Evolutionary conservation across 92 coral and sea anemone genomes (phyloP).

Genomic region (Pocillopora meandrina): DNA sequence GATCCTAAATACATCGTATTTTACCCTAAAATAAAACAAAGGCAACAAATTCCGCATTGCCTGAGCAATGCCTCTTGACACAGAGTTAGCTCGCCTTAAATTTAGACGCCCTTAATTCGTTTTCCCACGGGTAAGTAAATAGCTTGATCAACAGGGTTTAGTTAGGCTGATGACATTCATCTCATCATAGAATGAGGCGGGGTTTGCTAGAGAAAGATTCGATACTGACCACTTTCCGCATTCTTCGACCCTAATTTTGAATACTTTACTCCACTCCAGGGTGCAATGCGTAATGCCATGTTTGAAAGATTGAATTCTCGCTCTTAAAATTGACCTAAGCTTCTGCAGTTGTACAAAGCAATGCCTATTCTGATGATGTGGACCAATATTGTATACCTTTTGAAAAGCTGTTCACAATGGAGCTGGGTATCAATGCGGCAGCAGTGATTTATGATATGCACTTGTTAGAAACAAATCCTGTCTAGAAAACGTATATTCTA

Average conservation of each 20-base stretch:
- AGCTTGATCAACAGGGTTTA: no score
- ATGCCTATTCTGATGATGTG: no score
- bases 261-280: not conserved
- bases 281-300: not conserved
- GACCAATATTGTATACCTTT: no score
- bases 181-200: not conserved
- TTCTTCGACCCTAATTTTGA: not conserved
- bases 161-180: no score
- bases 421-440: no score
- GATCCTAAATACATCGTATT: not conserved
- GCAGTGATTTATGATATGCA: no score
- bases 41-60: not conserved
- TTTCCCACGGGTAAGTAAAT: not conserved
- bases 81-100: not conserved
- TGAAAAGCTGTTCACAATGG: no score
- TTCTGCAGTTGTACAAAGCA: no score
- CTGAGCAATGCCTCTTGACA: not conserved
- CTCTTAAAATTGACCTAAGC: no score
- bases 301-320: not conserved
- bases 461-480: no score
- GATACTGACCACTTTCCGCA: not conserved
- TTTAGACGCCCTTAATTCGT: not conserved
- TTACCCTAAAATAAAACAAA: no score
- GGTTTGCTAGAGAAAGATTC: not conserved
- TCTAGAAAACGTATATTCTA: no score